phyloP scores from a whole-genome alignment of 2,797 vertebrate species.

The Numenius phaeopus region DNA sequence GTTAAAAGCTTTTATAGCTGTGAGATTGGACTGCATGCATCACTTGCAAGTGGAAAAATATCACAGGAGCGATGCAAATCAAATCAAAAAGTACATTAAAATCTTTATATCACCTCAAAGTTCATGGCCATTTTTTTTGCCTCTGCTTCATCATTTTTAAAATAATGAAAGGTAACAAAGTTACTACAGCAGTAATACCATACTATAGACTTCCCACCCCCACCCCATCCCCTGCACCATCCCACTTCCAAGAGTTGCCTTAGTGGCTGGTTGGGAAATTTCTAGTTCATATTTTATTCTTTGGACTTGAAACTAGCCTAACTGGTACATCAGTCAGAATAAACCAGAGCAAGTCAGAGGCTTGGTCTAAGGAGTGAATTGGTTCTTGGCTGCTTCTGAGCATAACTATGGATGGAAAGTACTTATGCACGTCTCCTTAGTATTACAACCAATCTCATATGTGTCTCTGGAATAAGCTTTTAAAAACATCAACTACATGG shows the following conservation, averaged over 20 bases:
- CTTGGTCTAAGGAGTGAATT: not conserved
- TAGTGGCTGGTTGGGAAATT: not conserved
- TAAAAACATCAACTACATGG: not conserved
- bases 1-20: not conserved
- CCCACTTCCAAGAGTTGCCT: not conserved
- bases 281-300: not conserved
- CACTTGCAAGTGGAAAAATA: not conserved
- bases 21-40: not conserved
- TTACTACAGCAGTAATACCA: not conserved
- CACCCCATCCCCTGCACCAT: too few relatives aligned
- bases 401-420: not conserved
- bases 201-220: not conserved
- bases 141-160: not conserved
- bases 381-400: not conserved
- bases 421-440: not conserved
- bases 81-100: not conserved
- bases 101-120: not conserved
- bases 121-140: not conserved
- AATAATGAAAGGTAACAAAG: not conserved
- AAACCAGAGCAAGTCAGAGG: conserved; percentile 20
- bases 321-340: not conserved
- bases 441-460: not conserved
- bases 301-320: not conserved
- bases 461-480: not conserved
- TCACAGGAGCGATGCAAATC: not conserved